These are phyloP conservation scores for Morus bassanus DNA, from an alignment of 2,797 vertebrate genomes.

Conservation along the genomic window DNA sequence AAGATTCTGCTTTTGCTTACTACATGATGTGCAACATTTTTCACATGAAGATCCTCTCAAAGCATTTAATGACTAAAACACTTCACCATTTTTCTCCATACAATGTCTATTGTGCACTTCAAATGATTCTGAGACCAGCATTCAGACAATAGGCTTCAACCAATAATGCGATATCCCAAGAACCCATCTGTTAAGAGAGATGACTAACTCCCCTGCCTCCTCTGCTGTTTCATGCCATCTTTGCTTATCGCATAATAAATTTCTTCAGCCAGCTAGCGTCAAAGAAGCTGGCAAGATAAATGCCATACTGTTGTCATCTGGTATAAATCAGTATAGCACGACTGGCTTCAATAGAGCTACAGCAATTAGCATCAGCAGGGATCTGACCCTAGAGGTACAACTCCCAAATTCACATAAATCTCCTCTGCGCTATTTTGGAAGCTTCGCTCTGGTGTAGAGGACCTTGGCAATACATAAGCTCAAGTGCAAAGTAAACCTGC, in stretches of 20 bases:
- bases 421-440: not conserved
- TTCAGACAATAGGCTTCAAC: not conserved
- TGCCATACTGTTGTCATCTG: not conserved
- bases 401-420: not conserved
- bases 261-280: constrained; percentile 12
- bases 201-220: constrained; percentile 52
- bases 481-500: not conserved
- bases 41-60: not conserved
- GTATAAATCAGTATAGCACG: not conserved
- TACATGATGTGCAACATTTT: not conserved
- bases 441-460: not conserved
- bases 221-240: constrained; percentile 16
- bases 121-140: not conserved
- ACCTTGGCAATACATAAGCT: not conserved
- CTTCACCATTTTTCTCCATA: not conserved
- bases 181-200: constrained; percentile 36
- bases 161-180: not conserved
- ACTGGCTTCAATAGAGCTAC: not conserved
- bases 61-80: not conserved
- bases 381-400: not conserved
- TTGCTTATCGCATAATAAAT: not conserved
- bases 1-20: not conserved
- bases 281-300: constrained; percentile 9
- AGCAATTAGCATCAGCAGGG: not conserved
- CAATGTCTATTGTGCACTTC: not conserved